A percentile compares a stretch with the other conserved stretches of the same genome.
Conservation (phyloP, 1,140 invertebrate genomes). For the Tribolium madens region DNA sequence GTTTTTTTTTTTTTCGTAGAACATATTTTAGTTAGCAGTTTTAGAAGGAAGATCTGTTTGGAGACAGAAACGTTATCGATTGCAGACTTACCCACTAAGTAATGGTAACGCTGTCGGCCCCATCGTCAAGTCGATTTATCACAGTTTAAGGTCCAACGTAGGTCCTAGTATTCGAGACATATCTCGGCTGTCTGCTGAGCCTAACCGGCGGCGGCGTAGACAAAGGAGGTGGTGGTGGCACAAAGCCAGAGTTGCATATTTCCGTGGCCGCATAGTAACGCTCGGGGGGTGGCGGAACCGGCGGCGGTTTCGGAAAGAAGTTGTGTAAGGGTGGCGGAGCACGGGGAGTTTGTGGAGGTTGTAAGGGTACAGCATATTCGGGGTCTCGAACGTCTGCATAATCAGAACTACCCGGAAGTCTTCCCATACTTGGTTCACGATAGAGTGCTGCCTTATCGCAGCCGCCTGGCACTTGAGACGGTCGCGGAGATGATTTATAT, state of each 20-base stretch:
- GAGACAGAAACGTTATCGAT: background rate
- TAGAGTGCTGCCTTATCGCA: constrained; percentile 63
- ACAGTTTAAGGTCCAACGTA: constrained; percentile 62
- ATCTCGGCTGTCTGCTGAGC: constrained; percentile 60
- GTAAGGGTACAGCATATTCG: constrained; percentile 63
- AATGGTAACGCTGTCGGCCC: background rate
- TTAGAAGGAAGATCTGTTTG: no score
- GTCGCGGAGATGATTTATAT: constrained; percentile 60
- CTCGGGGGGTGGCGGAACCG: constrained; percentile 60
- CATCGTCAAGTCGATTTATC: constrained; percentile 44
- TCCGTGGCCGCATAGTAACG: constrained; percentile 63
- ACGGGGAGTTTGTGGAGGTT: constrained; percentile 53
- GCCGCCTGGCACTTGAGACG: constrained; percentile 60
- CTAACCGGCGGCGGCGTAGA: constrained; percentile 61
- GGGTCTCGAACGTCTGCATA: constrained; percentile 59
- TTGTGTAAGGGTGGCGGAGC: constrained; percentile 59
- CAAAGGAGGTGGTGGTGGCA: constrained; percentile 61
- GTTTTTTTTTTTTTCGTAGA: no score
- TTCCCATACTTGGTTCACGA: constrained; percentile 58
- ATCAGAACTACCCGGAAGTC: constrained; percentile 56
- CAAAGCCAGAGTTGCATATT: constrained; percentile 61
- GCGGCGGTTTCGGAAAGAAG: constrained; percentile 62
- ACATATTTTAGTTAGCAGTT: no score
- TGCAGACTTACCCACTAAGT: background rate
- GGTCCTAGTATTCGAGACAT: constrained; percentile 57